Evolutionary conservation across 2,797 vertebrate species (phyloP), one percentile per base, ranked within the genome.

Genomic region (Cottoperca gobio): DNA sequence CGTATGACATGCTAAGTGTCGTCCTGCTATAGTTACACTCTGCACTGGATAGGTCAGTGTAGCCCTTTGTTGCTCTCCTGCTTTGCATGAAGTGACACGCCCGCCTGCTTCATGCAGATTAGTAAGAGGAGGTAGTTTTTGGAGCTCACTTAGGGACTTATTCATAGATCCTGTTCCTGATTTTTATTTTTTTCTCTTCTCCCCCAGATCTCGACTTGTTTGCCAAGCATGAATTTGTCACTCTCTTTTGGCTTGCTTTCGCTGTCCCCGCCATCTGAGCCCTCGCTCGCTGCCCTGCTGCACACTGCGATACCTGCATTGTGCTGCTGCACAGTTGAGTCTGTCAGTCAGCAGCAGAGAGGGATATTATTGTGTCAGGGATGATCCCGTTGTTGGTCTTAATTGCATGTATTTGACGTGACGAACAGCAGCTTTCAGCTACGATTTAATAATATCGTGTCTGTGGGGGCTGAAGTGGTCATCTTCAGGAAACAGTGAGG

Each of bases 381-480:
- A 76, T 11, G 43, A 66, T 24, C n/a, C 16, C 26, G 52, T 5
- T 13, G 39, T 43, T 37, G 35, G 28, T 70, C 81, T 57, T 61
- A 42, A 60, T 76, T 75, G 58, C 19, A 2, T 49, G 59, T 28
- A 49, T 39, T 71, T 23, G 26, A 61, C 14, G 33, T 57, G 37
- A 75, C 60, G 35, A 67, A 48, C 37, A 42, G 71, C 67, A 48
- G 37, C 63, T 42, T n/a, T 17, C 1, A 55, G 19, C 49, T 64
- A 17, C 4, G n/a, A 52, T 49, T 76, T 63, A 76, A 73, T 81
- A 81, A 84, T 73, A 33, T 73, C 40, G n/a, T 14, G 71, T 73
- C 26, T 73, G 83, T 59, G 82, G 63, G 85, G 84, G 81, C 63
- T 85, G 79, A 83, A 86, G 85, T 90, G 92, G 87, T 90, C 86